Evolutionary conservation across 2,797 vertebrate genomes (phyloP).

Genomic region (Hydrophis major): DNA sequence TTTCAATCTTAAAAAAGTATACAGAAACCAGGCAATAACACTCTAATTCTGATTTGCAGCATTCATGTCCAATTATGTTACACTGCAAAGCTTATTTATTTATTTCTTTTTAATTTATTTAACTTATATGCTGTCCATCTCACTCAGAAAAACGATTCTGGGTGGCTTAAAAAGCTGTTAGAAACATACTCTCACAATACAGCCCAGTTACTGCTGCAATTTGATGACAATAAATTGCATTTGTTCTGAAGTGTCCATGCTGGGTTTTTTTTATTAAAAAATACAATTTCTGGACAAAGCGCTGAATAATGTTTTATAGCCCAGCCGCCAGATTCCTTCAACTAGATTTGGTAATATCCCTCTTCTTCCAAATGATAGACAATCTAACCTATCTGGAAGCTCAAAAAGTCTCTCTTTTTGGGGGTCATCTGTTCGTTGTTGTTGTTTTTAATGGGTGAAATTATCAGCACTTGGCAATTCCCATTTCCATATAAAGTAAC

Average conservation of each 20-base stretch:
- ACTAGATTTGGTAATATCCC: background rate
- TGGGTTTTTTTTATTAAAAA: background rate
- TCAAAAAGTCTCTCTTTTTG: fast-evolving
- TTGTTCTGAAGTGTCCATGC: background rate
- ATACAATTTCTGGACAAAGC: background rate
- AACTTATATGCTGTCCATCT: background rate
- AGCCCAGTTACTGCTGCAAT: background rate
- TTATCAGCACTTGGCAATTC: background rate
- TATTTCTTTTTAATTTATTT: background rate
- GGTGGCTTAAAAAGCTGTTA: background rate
- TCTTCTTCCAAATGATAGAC: fast-evolving
- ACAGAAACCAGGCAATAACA: background rate
- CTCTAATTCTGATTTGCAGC: background rate
- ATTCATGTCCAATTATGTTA: background rate
- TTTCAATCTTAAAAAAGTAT: background rate
- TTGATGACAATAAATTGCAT: background rate
- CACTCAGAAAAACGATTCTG: background rate
- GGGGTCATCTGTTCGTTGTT: background rate
- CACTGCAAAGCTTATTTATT: background rate
- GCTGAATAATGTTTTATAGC: background rate
- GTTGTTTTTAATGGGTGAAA: background rate
- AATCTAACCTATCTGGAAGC: background rate
- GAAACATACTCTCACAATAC: background rate
- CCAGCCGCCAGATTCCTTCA: too few relatives aligned
- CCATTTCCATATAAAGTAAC: background rate